These are phyloP conservation scores for Stichopus chloronotus DNA, from an alignment of 35 echinoderm and acorn worm genomes.

Conservation along the genomic window DNA sequence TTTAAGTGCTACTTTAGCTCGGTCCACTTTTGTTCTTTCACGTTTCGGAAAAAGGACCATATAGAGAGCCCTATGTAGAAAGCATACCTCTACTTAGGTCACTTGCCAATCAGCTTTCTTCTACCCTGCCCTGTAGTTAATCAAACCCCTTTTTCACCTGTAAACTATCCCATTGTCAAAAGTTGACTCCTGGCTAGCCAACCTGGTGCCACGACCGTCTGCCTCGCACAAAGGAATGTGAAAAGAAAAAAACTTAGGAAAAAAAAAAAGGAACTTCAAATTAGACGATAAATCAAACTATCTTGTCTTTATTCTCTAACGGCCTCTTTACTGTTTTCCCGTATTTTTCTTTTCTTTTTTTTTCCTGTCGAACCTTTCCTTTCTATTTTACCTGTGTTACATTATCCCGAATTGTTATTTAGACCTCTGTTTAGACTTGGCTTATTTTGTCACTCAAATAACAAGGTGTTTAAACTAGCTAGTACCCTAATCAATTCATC, in stretches of 20 bases:
- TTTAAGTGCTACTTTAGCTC: no score
- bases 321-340: constrained; percentile 45
- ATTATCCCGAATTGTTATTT: constrained; percentile 65
- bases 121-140: not conserved
- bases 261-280: constrained; percentile 46
- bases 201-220: constrained; percentile 50
- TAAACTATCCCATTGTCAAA: constrained; percentile 47
- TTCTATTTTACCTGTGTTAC: constrained; percentile 53
- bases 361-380: not conserved
- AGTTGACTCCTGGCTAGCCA: constrained; percentile 18
- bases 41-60: no score
- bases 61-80: no score
- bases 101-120: not conserved
- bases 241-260: constrained; percentile 11
- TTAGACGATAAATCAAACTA: constrained; percentile 63
- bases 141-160: constrained; percentile 36
- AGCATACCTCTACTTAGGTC: not conserved
- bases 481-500: constrained; percentile 64
- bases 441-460: constrained; percentile 65
- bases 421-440: constrained; percentile 58
- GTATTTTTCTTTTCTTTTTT: not conserved
- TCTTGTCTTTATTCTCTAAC: constrained; percentile 43
- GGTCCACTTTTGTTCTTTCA: no score
- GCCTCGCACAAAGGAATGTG: constrained; percentile 21
- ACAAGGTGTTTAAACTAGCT: constrained; percentile 65